phyloP scores from a whole-genome alignment of 1,140 invertebrate species.

The Bombus consobrinus region DNA sequence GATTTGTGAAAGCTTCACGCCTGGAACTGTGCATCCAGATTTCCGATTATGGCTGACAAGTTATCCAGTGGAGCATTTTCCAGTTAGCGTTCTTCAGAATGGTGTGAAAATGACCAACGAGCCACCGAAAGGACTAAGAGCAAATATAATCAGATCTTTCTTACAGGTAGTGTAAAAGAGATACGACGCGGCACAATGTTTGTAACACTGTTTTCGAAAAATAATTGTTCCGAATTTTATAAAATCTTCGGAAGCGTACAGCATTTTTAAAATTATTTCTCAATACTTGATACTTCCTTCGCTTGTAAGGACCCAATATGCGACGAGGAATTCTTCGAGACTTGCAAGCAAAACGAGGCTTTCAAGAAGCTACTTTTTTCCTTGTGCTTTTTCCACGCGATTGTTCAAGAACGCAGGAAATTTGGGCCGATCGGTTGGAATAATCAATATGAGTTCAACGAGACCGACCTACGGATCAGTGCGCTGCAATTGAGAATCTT shows the following conservation, averaged over 20 bases:
- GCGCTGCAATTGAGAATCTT: slow-evolving; percentile 95
- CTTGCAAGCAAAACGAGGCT: slow-evolving; percentile 87
- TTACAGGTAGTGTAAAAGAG: slow-evolving; percentile 75
- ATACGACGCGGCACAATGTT: too few species aligned
- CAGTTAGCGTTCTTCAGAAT: slow-evolving; percentile 96
- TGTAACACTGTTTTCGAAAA: background rate
- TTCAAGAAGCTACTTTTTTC: slow-evolving; percentile 95
- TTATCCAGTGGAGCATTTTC: slow-evolving; percentile 94
- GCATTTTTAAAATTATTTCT: background rate
- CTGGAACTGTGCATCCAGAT: slow-evolving; percentile 91
- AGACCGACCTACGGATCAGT: slow-evolving; percentile 95
- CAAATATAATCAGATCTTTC: slow-evolving; percentile 90
- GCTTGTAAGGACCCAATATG: slow-evolving; percentile 89
- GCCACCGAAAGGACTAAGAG: slow-evolving; percentile 91
- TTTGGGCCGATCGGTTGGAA: slow-evolving; percentile 98
- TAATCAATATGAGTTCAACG: slow-evolving; percentile 97
- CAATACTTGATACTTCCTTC: background rate
- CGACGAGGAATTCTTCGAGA: slow-evolving; percentile 94
- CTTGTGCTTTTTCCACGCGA: slow-evolving; percentile 96
- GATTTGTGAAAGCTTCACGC: slow-evolving; percentile 91
- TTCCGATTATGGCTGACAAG: slow-evolving; percentile 97
- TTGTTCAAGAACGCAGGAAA: slow-evolving; percentile 95
- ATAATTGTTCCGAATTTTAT: background rate
- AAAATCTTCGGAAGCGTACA: background rate
- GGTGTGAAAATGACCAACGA: slow-evolving; percentile 98